Percentiles rank a stretch among this genome's conserved stretches.
These are phyloP conservation scores for Macaria notata DNA, from an alignment of 2,888 invertebrate species.

Conservation along the genomic window DNA sequence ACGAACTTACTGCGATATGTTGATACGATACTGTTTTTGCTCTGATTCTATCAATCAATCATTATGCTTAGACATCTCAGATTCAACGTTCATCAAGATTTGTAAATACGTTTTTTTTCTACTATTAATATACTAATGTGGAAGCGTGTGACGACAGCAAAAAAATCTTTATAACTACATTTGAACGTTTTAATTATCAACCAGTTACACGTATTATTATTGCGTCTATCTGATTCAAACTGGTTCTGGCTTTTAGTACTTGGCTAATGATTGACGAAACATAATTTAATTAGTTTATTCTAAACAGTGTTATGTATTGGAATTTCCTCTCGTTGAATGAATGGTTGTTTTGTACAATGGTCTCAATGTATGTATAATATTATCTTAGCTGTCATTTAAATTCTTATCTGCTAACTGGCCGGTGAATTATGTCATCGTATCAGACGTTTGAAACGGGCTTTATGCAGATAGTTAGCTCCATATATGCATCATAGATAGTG, in stretches of 20 bases:
- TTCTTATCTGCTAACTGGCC: constrained; percentile 46
- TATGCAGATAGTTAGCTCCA: constrained; percentile 36
- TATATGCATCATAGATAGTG: constrained; percentile 12
- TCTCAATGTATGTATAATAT: constrained; percentile 34
- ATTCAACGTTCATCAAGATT: too few species aligned
- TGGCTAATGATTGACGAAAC: background rate
- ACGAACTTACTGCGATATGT: too few species aligned
- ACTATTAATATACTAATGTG: background rate
- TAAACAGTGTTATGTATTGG: constrained; percentile 21
- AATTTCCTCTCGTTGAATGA: constrained; percentile 29
- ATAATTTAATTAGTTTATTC: constrained; percentile 2
- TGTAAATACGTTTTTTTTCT: too few species aligned
- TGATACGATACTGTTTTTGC: too few species aligned
- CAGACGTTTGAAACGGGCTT: constrained; percentile 36
- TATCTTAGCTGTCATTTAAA: constrained; percentile 45
- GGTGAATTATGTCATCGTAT: constrained; percentile 43
- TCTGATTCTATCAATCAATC: too few species aligned
- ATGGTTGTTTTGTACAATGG: constrained; percentile 34
- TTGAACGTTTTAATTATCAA: constrained; percentile 6
- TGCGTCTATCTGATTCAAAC: background rate
- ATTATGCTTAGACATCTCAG: too few species aligned
- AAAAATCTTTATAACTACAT: constrained; percentile 7
- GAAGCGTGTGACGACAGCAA: background rate
- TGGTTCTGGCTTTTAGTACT: constrained; percentile 6
- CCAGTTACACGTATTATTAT: constrained; percentile 5